These are phyloP conservation scores for Tadarida brasiliensis DNA, from an alignment of 2,797 vertebrate genomes.

Conservation along the genomic window DNA sequence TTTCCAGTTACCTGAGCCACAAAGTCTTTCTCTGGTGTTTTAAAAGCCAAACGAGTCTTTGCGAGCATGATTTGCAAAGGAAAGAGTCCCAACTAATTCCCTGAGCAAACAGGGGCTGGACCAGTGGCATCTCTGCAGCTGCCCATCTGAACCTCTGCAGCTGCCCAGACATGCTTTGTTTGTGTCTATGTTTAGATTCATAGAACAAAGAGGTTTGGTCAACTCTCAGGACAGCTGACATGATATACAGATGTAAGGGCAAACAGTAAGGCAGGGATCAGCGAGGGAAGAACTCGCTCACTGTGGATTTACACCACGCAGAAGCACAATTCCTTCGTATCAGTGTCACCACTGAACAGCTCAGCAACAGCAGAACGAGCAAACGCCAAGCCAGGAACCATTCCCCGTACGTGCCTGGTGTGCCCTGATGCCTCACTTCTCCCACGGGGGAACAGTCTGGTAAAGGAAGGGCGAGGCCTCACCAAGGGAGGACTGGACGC, in stretches of 20 bases:
- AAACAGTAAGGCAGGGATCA: background rate
- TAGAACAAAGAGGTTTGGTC: background rate
- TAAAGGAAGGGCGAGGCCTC: background rate
- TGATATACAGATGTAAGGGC: background rate
- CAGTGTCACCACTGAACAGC: background rate
- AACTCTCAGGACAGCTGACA: background rate
- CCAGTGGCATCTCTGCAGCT: background rate
- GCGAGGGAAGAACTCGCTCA: background rate
- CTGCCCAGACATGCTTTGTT: background rate
- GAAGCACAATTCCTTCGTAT: background rate
- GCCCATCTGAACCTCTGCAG: background rate
- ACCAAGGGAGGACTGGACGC: background rate
- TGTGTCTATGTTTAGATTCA: background rate
- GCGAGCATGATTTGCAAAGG: background rate
- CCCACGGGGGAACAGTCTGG: background rate
- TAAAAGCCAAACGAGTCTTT: conserved; percentile 19
- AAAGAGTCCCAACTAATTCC: background rate
- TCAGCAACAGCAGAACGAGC: background rate
- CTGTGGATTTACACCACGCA: background rate
- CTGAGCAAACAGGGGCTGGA: background rate
- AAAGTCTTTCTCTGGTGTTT: background rate
- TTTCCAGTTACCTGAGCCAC: background rate
- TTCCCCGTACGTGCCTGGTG: background rate
- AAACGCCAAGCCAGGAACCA: background rate
- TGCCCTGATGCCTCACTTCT: background rate